Conservation (phyloP, 2,888 invertebrate genomes). For the Plutella xylostella region DNA sequence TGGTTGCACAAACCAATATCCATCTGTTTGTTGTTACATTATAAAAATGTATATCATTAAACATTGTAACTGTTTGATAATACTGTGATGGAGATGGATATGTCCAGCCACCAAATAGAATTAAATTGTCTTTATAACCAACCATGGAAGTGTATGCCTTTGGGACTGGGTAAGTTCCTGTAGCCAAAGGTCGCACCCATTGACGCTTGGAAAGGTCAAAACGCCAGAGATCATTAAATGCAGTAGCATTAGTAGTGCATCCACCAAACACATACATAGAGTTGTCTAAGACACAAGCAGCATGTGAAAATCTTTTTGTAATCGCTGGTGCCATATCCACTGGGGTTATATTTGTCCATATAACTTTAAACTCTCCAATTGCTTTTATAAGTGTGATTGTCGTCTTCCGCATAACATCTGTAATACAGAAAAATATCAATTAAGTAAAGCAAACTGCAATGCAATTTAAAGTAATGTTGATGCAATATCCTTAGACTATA, state of each 20-base stretch:
- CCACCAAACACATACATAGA: slow-evolving; percentile 97
- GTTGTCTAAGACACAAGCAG: slow-evolving; percentile 85
- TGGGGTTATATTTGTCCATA: slow-evolving; percentile 76
- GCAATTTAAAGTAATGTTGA: no score
- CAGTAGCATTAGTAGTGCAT: slow-evolving; percentile 92
- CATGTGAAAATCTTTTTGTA: slow-evolving; percentile 92
- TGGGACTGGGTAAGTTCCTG: slow-evolving; percentile 92
- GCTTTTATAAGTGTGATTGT: slow-evolving; percentile 81
- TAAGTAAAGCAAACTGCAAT: neutral
- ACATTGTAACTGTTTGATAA: slow-evolving; percentile 87
- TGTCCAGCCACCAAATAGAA: slow-evolving; percentile 96
- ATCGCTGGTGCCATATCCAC: slow-evolving; percentile 78
- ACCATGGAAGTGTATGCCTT: slow-evolving; percentile 96
- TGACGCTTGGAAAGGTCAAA: slow-evolving; percentile 87
- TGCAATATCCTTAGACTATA: no score
- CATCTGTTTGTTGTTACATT: slow-evolving; percentile 85
- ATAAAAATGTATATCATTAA: slow-evolving; percentile 92
- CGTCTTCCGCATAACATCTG: slow-evolving; percentile 84
- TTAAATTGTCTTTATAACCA: slow-evolving; percentile 83
- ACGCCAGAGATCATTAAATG: slow-evolving; percentile 97
- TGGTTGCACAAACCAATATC: slow-evolving; percentile 73
- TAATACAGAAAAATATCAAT: no score
- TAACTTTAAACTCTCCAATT: slow-evolving; percentile 78
- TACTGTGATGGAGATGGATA: slow-evolving; percentile 89
- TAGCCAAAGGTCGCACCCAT: slow-evolving; percentile 87